Percentiles rank a stretch among this genome's conserved stretches.
These are phyloP conservation scores for Salmo trutta DNA, from an alignment of 2,797 vertebrate genomes.

Conservation along the genomic window DNA sequence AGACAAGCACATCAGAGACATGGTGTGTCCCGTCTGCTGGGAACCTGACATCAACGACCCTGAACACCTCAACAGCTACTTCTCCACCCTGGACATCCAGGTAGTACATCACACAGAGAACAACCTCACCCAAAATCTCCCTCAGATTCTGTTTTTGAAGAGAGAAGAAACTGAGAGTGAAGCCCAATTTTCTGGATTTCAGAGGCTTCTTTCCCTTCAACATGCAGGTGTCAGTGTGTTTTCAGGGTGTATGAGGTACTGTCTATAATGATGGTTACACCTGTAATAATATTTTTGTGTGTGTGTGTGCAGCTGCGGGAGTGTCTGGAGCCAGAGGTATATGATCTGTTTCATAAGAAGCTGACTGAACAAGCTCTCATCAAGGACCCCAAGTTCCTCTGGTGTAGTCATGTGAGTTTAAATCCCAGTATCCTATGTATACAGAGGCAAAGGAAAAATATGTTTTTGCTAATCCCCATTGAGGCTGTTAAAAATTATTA, in stretches of 20 bases:
- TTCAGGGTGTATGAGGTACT: background rate
- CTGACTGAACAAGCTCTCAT: conserved; percentile 88
- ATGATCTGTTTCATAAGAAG: conserved; percentile 89
- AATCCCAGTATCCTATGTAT: no score
- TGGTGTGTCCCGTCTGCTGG: conserved; percentile 88
- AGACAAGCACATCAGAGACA: conserved; percentile 89
- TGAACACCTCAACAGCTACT: conserved; percentile 86
- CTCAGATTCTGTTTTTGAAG: background rate
- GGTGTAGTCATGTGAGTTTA: conserved; percentile 87
- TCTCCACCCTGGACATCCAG: conserved; percentile 90
- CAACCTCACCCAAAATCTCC: background rate
- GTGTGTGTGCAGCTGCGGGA: conserved; percentile 77
- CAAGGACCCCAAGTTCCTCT: conserved; percentile 91
- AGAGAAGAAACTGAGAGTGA: background rate
- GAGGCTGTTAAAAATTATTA: no score
- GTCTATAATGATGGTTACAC: background rate
- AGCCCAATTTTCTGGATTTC: background rate
- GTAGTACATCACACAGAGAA: conserved; percentile 49
- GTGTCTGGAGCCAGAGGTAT: conserved; percentile 86
- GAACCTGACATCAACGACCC: conserved; percentile 88
- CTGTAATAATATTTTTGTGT: conserved; percentile 9
- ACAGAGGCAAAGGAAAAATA: background rate
- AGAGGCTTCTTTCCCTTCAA: background rate
- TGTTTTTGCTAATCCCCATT: no score
- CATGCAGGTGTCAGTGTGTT: background rate